These are phyloP conservation scores for Stenurella melanura DNA, from an alignment of 2,888 invertebrate species.

Conservation along the genomic window DNA sequence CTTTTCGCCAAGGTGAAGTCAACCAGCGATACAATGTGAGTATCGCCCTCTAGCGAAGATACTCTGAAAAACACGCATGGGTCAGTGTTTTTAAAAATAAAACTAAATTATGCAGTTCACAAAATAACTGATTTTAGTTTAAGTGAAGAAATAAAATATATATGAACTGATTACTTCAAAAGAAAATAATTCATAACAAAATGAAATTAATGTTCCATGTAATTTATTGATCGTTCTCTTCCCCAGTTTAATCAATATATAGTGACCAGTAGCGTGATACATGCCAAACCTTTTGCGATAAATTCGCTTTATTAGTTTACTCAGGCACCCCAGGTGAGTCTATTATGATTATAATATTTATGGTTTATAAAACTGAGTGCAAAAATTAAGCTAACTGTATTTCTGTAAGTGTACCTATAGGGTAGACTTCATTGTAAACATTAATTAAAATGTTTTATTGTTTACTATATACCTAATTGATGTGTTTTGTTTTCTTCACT, in stretches of 20 bases:
- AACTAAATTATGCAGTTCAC: neutral
- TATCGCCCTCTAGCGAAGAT: neutral
- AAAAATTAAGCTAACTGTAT: neutral
- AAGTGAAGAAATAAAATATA: neutral
- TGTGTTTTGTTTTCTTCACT: neutral
- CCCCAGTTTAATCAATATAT: conserved; percentile 48
- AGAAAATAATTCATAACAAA: neutral
- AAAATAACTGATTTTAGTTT: neutral
- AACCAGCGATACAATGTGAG: neutral
- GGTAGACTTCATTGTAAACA: too few species aligned
- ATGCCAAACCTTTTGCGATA: conserved; percentile 50
- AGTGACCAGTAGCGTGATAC: conserved; percentile 52
- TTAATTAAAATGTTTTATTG: neutral
- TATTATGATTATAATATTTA: conserved; percentile 23
- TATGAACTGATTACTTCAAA: neutral
- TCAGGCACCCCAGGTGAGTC: conserved; percentile 52
- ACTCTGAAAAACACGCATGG: neutral
- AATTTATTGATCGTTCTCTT: conserved; percentile 23
- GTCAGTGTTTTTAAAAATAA: neutral
- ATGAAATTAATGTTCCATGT: neutral
- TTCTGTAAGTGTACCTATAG: conserved; percentile 4
- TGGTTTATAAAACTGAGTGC: neutral
- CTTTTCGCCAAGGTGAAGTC: too few species aligned
- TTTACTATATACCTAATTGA: neutral
- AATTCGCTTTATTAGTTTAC: conserved; percentile 50